Percentiles rank a stretch among this genome's conserved stretches.
phyloP scores from a whole-genome alignment of 2,888 invertebrate species.

The Drosophila nr. perissopoda region DNA sequence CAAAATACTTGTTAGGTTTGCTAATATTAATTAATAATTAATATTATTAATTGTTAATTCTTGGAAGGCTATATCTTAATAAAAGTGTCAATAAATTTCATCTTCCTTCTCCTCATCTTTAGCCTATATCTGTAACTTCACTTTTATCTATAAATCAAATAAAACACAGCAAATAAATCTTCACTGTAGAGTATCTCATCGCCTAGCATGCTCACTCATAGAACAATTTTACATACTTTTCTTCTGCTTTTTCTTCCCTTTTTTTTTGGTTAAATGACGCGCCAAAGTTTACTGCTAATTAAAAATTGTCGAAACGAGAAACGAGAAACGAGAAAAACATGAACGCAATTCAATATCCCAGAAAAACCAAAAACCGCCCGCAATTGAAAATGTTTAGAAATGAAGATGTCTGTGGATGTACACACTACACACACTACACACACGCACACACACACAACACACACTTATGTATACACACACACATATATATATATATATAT shows the following conservation, averaged over 20 bases:
- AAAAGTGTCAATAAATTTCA: too few relatives aligned
- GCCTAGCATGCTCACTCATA: neutral
- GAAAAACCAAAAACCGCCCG: constrained; percentile 46
- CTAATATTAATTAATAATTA: too few relatives aligned
- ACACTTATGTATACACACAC: neutral
- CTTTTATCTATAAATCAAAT: too few relatives aligned
- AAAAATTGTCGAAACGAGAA: constrained; percentile 81
- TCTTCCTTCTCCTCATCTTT: too few relatives aligned
- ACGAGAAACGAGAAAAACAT: constrained; percentile 49
- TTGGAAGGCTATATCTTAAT: too few relatives aligned
- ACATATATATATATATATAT: neutral
- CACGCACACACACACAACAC: neutral
- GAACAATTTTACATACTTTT: neutral
- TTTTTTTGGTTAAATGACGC: constrained; percentile 44
- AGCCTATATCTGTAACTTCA: too few relatives aligned
- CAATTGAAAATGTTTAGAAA: constrained; percentile 59
- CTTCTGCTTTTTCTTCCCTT: constrained; percentile 1
- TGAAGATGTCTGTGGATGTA: constrained; percentile 41
- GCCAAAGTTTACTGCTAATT: constrained; percentile 84
- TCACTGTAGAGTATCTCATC: neutral
- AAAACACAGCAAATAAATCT: neutral
- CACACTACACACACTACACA: neutral
- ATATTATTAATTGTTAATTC: too few relatives aligned
- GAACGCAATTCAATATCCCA: constrained; percentile 73
- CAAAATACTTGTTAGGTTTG: too few relatives aligned